Percentiles rank a stretch among this genome's conserved stretches.
phyloP scores from a whole-genome alignment of 1,140 invertebrate species.

The Cylas formicarius region DNA sequence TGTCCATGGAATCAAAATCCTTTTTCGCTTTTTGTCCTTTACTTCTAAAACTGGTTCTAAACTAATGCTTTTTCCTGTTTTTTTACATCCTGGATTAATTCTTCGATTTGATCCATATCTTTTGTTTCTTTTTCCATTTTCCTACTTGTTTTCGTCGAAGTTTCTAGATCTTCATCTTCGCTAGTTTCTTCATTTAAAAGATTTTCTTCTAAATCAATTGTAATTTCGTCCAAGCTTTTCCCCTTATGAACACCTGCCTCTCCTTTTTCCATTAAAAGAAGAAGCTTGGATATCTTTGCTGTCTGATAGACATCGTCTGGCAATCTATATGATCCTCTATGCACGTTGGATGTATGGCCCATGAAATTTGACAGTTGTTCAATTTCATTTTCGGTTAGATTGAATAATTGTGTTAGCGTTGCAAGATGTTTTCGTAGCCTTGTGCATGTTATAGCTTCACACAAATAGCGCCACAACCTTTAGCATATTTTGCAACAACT shows the following conservation, averaged over 20 bases:
- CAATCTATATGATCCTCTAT: slow-evolving; percentile 18
- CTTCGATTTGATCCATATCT: too few species aligned
- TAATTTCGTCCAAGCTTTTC: slow-evolving; percentile 33
- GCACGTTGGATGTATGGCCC: slow-evolving; percentile 25
- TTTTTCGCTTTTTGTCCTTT: too few species aligned
- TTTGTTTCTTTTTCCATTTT: too few species aligned
- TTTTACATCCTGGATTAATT: too few species aligned
- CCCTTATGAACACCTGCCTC: slow-evolving; percentile 28
- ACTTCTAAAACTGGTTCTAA: too few species aligned
- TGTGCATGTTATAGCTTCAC: slow-evolving; percentile 22
- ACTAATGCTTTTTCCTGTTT: too few species aligned
- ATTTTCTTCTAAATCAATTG: too few species aligned
- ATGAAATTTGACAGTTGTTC: slow-evolving; percentile 37
- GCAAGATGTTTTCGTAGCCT: slow-evolving; percentile 37
- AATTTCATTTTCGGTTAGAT: slow-evolving; percentile 32
- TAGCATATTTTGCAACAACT: slow-evolving; percentile 9
- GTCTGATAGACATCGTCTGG: slow-evolving; percentile 21
- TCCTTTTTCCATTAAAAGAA: slow-evolving; percentile 26
- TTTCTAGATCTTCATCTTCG: too few species aligned
- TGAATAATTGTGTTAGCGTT: slow-evolving; percentile 36
- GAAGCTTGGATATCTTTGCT: slow-evolving; percentile 20
- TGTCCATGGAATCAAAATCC: too few species aligned
- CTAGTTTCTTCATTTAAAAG: too few species aligned
- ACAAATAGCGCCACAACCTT: slow-evolving; percentile 15
- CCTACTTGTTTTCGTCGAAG: too few species aligned